These are phyloP conservation scores for Lasius platythorax DNA, from an alignment of 2,888 invertebrate genomes.

Conservation along the genomic window DNA sequence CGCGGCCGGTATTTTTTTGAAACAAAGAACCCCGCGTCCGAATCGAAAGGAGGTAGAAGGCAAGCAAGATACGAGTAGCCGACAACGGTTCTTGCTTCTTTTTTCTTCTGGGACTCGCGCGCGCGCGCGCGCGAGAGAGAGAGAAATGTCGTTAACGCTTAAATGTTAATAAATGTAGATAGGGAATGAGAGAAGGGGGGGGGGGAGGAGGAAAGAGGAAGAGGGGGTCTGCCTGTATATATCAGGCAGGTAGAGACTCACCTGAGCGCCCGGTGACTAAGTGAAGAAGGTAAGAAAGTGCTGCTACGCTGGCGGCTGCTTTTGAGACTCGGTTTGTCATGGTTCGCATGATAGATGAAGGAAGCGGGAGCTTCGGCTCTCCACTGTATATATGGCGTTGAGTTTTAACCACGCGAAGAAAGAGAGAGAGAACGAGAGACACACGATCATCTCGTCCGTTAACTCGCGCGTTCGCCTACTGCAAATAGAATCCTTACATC, in stretches of 20 bases:
- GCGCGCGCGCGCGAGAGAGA: constrained; percentile 63
- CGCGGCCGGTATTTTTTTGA: constrained; percentile 50
- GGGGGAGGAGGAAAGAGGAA: constrained; percentile 45
- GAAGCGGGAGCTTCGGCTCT: constrained; percentile 75
- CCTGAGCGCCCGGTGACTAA: constrained; percentile 75
- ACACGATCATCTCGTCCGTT: constrained; percentile 59
- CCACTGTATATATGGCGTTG: constrained; percentile 64
- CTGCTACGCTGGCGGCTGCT: constrained; percentile 82
- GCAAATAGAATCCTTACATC: constrained; percentile 73
- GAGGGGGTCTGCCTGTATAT: constrained; percentile 67
- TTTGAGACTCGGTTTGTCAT: constrained; percentile 85
- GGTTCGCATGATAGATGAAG: constrained; percentile 85
- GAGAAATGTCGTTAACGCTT: constrained; percentile 85
- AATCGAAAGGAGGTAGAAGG: constrained; percentile 48
- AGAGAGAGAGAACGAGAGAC: not conserved
- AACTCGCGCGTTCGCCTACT: constrained; percentile 62
- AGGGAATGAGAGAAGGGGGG: constrained; percentile 64
- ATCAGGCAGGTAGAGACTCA: constrained; percentile 81
- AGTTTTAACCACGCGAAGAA: constrained; percentile 66
- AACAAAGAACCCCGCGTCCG: constrained; percentile 39
- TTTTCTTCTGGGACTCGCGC: constrained; percentile 57
- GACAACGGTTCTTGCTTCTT: constrained; percentile 73
- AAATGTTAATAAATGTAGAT: constrained; percentile 85
- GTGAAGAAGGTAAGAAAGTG: constrained; percentile 77
- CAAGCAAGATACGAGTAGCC: constrained; percentile 35